Conservation (phyloP, 2,888 invertebrate species). For the Morinoia aosen region DNA sequence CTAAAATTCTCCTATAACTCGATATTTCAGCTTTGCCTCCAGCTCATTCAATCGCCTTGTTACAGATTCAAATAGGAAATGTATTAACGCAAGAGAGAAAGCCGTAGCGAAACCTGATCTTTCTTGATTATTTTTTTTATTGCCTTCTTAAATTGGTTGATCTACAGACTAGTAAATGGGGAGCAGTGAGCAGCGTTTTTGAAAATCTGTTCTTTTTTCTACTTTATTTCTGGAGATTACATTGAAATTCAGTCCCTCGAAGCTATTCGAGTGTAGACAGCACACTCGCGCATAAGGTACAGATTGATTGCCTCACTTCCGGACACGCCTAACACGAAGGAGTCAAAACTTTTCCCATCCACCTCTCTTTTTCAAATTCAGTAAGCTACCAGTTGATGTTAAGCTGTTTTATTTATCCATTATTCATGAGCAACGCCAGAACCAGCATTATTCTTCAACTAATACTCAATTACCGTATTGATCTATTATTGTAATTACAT, state of each 20-base stretch:
- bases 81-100: not conserved
- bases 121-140: not conserved
- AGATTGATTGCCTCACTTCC: not conserved
- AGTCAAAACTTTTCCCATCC: not conserved
- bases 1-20: not conserved
- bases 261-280: not conserved
- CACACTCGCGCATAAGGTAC: not conserved
- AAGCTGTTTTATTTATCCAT: no score
- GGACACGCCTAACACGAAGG: not conserved
- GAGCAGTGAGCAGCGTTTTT: not conserved
- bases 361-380: not conserved
- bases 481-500: no score
- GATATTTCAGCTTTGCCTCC: not conserved
- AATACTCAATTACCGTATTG: no score
- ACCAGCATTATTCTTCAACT: no score
- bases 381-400: no score
- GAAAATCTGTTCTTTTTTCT: not conserved
- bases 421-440: no score
- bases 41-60: not conserved
- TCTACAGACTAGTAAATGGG: no score
- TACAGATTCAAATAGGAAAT: not conserved
- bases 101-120: not conserved
- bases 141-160: not conserved
- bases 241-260: not conserved
- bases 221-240: not conserved